Conservation (phyloP, 2,797 vertebrate genomes). For the Meriones psammophilus region DNA sequence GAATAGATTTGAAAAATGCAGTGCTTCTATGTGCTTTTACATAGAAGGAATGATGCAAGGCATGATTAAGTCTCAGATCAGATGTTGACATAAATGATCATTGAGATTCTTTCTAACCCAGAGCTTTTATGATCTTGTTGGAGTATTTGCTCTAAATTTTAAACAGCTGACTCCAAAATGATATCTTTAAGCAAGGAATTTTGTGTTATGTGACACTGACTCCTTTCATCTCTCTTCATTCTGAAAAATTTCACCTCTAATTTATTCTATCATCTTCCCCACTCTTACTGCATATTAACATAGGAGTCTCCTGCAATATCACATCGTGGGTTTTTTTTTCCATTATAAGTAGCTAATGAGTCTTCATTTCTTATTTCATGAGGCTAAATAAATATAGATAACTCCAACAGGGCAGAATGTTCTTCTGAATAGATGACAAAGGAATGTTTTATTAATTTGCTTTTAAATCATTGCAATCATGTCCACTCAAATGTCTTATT, state of each 20-base stretch:
- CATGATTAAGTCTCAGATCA: conserved; percentile 22
- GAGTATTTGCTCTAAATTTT: conserved; percentile 32
- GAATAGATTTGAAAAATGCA: not conserved
- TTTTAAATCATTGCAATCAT: conserved; percentile 51
- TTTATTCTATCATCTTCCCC: not conserved
- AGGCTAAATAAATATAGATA: conserved; percentile 43
- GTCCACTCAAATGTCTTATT: conserved; percentile 48
- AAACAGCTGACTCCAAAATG: conserved; percentile 35
- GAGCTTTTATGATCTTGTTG: not conserved
- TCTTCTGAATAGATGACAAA: not conserved
- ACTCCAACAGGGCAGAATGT: not conserved
- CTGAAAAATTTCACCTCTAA: conserved; percentile 9
- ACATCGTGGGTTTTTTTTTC: conserved; percentile 16
- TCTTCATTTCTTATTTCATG: conserved; percentile 51
- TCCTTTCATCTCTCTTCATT: conserved; percentile 30
- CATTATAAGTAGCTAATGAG: conserved; percentile 41
- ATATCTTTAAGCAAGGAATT: not conserved
- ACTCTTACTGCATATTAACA: conserved; percentile 6
- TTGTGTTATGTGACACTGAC: not conserved
- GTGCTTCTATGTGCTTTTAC: not conserved
- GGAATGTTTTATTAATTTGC: conserved; percentile 69
- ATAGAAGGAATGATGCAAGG: not conserved
- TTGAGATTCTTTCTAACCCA: not conserved
- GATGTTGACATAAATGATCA: conserved; percentile 44
- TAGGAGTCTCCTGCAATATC: conserved; percentile 15